Conservation (phyloP, 2,888 invertebrate species). For the Lochmaea crataegi region DNA sequence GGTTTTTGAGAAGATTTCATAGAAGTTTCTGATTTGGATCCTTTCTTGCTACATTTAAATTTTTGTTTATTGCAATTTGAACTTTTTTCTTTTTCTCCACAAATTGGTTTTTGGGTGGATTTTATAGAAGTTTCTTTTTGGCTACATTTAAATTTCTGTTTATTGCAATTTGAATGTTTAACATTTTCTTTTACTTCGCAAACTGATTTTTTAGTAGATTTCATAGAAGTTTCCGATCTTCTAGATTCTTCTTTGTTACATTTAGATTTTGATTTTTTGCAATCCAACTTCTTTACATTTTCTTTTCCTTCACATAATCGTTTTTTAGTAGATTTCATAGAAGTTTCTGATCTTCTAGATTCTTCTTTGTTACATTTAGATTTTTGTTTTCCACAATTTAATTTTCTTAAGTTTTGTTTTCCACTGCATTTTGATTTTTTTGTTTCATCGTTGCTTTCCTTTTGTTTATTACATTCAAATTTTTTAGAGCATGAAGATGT, state of each 20-base stretch:
- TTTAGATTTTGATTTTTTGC: not conserved
- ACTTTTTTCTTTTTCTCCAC: not conserved
- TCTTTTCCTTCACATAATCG: not conserved
- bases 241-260: not conserved
- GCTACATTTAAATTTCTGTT: too few relatives aligned
- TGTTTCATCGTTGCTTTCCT: not conserved
- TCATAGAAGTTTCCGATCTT: too few relatives aligned
- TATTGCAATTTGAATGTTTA: too few relatives aligned
- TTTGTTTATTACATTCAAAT: not conserved
- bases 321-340: not conserved
- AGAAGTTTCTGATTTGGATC: not conserved
- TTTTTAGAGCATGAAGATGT: not conserved
- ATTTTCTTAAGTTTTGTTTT: not conserved
- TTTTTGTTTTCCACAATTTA: too few relatives aligned
- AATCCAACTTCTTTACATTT: not conserved
- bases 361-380: not conserved
- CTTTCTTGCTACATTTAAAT: not conserved
- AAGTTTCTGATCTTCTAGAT: not conserved
- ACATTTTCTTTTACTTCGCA: too few relatives aligned
- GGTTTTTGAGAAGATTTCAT: too few relatives aligned
- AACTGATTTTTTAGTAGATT: too few relatives aligned
- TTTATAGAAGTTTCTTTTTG: not conserved
- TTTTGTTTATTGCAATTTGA: not conserved
- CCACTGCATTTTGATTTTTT: not conserved
- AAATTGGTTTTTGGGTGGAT: too few relatives aligned